These are phyloP conservation scores for Caenorhabditis brenneri DNA, from an alignment of 1,140 invertebrate species.

Conservation along the genomic window DNA sequence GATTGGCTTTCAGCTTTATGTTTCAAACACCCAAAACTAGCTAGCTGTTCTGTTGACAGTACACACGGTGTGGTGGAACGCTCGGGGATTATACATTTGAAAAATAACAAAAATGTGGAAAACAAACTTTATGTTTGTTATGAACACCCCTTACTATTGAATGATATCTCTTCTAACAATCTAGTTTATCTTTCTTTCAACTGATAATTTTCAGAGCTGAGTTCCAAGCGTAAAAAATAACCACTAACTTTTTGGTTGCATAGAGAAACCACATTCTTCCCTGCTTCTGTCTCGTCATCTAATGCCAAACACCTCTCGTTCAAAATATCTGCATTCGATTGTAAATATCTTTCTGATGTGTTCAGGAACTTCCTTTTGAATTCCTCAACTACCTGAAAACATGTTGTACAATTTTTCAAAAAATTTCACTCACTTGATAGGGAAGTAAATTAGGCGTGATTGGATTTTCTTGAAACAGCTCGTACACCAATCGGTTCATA, in stretches of 20 bases:
- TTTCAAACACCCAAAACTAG: no score
- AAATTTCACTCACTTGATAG: not conserved
- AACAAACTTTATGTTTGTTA: no score
- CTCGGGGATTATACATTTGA: no score
- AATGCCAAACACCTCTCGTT: not conserved
- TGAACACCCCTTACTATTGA: no score
- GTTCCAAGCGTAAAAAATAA: no score
- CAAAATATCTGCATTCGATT: not conserved
- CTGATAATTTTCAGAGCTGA: no score
- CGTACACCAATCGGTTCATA: conserved; percentile 46
- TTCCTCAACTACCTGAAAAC: not conserved
- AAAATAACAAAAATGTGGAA: no score
- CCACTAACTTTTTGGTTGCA: conserved; percentile 34
- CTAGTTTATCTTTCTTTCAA: no score
- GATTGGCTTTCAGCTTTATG: no score
- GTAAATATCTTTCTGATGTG: not conserved
- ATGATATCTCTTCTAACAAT: no score
- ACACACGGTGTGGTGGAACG: no score
- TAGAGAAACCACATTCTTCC: conserved; percentile 4
- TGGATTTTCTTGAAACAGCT: conserved; percentile 43
- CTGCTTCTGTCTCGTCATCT: not conserved
- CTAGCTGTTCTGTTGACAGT: no score
- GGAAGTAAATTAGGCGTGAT: conserved; percentile 18
- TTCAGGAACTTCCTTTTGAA: conserved; percentile 32
- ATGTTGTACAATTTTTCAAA: not conserved